Evolutionary conservation across 1,140 invertebrate genomes (phyloP), one percentile per base, ranked within the genome.

Genomic region (Phocides pigmalion): DNA sequence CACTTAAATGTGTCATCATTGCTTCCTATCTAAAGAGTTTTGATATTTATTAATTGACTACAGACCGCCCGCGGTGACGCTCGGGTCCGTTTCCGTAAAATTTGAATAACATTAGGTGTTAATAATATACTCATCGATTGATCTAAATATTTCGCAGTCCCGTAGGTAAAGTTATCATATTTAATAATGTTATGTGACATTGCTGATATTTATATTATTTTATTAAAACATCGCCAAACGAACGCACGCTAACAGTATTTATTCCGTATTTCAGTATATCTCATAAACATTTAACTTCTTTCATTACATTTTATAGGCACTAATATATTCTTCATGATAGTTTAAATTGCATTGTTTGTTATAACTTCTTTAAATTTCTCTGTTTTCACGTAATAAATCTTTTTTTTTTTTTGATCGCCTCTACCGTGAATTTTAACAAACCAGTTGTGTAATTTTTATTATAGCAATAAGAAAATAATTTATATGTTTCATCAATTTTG

Each of bases 1-100:
- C 72, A 78, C 74, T 88, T 84, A 84, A 85, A 88, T 87, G 70
- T 88, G 83, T 90, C 85, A 86, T 83, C 85, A 68, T 74, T 63
- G 78, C 76, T 84, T 90, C 84, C 85, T 86, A 87, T 83, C 72
- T 80, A 79, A 82, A 83, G 70, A 84, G 76, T 67, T 74, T 62
- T 63, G 67, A 79, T 81, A 82, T 82, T 81, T 75, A 79, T 81
- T 81, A 78, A 83, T 87, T 82, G 82, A 79, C 28, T 62, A 62
- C 47, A 50, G 78, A 78, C 78, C 75, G 78, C 78, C 78, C 66
- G 73, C 65, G 69, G 66, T 44, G 66, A 49, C 47, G 67, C 56
- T 59, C 42, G 42, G 62, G 42, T 70, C 70, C 63, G 51, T 77
- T 77, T 75, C 65, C 75, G 65, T 64, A 63, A 63, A 58, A 59